Percentiles rank a stretch among this genome's conserved stretches.
Evolutionary conservation across 2,888 invertebrate species (phyloP).

Genomic region (Xanthia icteritia): DNA sequence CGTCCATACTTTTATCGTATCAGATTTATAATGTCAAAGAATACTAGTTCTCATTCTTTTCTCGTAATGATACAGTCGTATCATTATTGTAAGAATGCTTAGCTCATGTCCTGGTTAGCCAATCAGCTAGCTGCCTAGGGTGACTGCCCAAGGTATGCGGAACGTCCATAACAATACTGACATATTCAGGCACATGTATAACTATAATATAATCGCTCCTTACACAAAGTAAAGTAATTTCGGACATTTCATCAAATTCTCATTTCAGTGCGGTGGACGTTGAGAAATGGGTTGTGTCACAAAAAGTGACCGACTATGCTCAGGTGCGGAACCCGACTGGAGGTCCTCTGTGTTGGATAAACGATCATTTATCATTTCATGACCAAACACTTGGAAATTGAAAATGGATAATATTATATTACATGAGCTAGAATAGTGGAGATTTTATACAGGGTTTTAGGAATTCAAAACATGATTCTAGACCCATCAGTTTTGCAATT

Average conservation of each 20-base stretch:
- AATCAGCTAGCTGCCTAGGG: too few relatives aligned
- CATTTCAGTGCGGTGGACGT: constrained; percentile 60
- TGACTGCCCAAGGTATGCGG: too few relatives aligned
- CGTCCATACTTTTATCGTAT: too few relatives aligned
- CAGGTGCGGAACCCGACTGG: constrained; percentile 56
- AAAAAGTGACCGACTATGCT: constrained; percentile 64
- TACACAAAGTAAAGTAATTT: constrained; percentile 46
- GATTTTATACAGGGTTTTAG: not conserved
- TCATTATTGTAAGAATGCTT: too few relatives aligned
- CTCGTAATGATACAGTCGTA: too few relatives aligned
- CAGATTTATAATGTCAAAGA: too few relatives aligned
- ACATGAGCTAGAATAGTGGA: not conserved
- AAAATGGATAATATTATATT: constrained; percentile 22
- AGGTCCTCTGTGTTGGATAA: constrained; percentile 30
- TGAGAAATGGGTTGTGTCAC: constrained; percentile 69
- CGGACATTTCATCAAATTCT: constrained; percentile 61
- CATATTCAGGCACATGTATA: too few relatives aligned
- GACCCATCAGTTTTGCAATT: too few relatives aligned
- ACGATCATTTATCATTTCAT: constrained; percentile 57
- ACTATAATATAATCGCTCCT: constrained; percentile 14
- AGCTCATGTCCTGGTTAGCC: too few relatives aligned
- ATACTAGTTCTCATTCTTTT: too few relatives aligned
- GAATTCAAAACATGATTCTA: too few relatives aligned
- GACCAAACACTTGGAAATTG: constrained; percentile 17
- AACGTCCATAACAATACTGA: not conserved